Evolutionary conservation across 2,888 invertebrate genomes (phyloP).

Genomic region (Neuroscelio doddi): DNA sequence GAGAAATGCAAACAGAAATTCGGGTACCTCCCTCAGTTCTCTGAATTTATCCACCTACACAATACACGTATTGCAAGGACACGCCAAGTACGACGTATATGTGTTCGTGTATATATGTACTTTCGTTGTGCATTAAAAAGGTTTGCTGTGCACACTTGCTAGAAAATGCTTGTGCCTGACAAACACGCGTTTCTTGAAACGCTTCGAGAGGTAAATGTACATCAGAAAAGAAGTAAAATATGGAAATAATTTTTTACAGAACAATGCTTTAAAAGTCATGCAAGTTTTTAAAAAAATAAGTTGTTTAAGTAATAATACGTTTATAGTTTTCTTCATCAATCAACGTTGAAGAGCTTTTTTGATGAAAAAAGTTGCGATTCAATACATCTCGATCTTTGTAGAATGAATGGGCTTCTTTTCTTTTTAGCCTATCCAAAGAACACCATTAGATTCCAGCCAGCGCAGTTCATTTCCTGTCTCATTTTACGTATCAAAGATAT

Average conservation of each 20-base stretch:
- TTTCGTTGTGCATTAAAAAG: slow-evolving; percentile 1
- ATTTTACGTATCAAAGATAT: not conserved
- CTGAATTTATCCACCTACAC: not conserved
- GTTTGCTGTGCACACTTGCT: slow-evolving; percentile 1
- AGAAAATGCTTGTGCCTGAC: slow-evolving; percentile 8
- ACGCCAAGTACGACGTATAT: not conserved
- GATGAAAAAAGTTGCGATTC: no score
- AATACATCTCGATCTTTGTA: not conserved
- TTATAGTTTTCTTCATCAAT: no score
- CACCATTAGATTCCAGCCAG: not conserved
- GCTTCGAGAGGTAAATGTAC: not conserved
- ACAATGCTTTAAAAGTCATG: no score
- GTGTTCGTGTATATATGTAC: not conserved
- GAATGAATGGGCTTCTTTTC: not conserved
- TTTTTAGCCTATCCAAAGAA: slow-evolving; percentile 1
- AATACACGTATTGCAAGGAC: slow-evolving; percentile 2
- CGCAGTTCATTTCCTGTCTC: slow-evolving; percentile 1
- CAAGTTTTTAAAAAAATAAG: no score
- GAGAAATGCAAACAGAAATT: slow-evolving; percentile 9
- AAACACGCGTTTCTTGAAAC: slow-evolving; percentile 5
- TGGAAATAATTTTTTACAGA: not conserved
- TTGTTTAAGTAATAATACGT: no score
- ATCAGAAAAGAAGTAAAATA: not conserved
- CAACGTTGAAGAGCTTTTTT: no score
- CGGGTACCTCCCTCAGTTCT: not conserved